phyloP scores from a whole-genome alignment of 2,113 vertebrate species.

The Pao palembangensis region DNA sequence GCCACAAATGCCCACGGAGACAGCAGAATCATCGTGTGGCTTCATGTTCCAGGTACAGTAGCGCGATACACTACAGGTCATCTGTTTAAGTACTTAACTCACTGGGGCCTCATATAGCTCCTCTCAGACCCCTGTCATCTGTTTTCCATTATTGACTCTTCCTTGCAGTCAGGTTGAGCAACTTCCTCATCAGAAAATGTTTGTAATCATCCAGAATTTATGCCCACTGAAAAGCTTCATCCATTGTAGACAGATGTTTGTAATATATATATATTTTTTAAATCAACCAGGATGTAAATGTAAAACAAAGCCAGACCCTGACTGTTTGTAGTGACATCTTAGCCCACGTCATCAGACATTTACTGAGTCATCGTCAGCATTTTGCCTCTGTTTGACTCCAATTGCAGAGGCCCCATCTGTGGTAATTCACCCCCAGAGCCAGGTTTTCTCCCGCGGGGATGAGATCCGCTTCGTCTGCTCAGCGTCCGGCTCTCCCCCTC shows the following conservation, averaged over 20 bases:
- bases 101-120: constrained; percentile 28
- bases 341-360: constrained; percentile 7
- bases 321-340: constrained; percentile 50
- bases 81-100: constrained; percentile 57
- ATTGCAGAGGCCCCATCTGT: constrained; percentile 80
- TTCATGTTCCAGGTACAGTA: constrained; percentile 80
- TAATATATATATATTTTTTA: constrained; percentile 12
- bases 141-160: constrained; percentile 65
- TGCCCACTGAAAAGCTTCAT: constrained; percentile 36
- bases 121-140: constrained; percentile 54
- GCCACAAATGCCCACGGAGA: constrained; percentile 75
- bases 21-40: constrained; percentile 76
- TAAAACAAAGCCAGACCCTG: constrained; percentile 30
- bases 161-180: constrained; percentile 39
- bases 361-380: constrained; percentile 32
- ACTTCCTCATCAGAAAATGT: constrained; percentile 49
- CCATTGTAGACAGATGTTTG: constrained; percentile 33
- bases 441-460: constrained; percentile 75
- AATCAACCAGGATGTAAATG: constrained; percentile 29
- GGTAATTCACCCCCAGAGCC: constrained; percentile 71
- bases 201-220: constrained; percentile 39
- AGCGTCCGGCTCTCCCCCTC: constrained; percentile 77
- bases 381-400: constrained; percentile 31
- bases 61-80: constrained; percentile 26
- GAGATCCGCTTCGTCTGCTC: constrained; percentile 83